These are phyloP conservation scores for Ursus arctos DNA, from an alignment of 2,113 vertebrate species.

Conservation along the genomic window DNA sequence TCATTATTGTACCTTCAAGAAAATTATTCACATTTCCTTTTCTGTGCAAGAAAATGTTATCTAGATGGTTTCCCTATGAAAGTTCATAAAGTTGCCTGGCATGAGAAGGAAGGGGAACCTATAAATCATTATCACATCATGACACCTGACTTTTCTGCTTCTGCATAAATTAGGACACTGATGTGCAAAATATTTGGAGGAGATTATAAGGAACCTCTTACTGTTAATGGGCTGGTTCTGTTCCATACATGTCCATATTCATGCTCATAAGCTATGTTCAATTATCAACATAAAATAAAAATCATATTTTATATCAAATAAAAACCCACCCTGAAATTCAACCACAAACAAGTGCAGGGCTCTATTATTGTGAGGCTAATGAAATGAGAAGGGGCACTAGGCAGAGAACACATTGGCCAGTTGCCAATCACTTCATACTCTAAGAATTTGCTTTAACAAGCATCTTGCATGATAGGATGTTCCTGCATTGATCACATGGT, in stretches of 20 bases:
- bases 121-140: conserved; percentile 29
- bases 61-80: background rate
- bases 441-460: no score
- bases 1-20: background rate
- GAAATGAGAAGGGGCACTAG: background rate
- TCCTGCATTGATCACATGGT: background rate
- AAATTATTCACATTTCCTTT: background rate
- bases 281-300: background rate
- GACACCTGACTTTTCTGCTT: background rate
- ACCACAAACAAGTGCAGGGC: background rate
- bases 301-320: background rate
- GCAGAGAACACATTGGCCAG: background rate
- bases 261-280: background rate
- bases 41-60: background rate
- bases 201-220: background rate
- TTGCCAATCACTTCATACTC: background rate
- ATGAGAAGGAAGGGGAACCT: conserved; percentile 10
- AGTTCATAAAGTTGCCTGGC: background rate
- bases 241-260: background rate
- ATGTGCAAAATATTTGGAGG: background rate
- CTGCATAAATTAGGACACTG: background rate
- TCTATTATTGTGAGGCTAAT: background rate
- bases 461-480: background rate
- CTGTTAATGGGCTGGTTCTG: conserved; percentile 13
- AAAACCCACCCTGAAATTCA: background rate